A percentile compares a stretch with the other conserved stretches of the same genome.
Conservation (phyloP, 1,140 invertebrate species). For the Homarus americanus region DNA sequence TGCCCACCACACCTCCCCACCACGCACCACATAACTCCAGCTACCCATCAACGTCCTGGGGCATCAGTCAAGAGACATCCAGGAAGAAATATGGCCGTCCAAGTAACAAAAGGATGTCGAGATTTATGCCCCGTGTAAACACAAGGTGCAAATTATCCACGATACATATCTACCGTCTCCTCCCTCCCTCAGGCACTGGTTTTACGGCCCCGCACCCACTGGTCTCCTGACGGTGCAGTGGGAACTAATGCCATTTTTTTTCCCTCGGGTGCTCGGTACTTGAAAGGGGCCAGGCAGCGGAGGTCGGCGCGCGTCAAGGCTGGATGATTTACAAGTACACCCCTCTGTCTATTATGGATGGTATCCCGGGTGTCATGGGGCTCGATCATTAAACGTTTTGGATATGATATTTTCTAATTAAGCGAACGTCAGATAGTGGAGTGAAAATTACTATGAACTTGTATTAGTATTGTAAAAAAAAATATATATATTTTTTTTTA, state of each 20-base stretch:
- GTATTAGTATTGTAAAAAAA: no score
- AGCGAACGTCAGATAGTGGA: no score
- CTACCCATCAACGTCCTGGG: slow-evolving; percentile 40
- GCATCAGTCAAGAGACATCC: slow-evolving; percentile 60
- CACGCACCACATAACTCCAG: background rate
- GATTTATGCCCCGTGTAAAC: slow-evolving; percentile 69
- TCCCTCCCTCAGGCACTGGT: slow-evolving; percentile 11
- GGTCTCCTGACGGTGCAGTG: background rate
- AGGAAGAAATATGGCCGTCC: slow-evolving; percentile 51
- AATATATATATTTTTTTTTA: no score
- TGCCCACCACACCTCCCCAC: slow-evolving; percentile 13
- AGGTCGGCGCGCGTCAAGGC: no score
- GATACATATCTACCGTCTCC: slow-evolving; percentile 52
- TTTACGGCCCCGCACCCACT: slow-evolving; percentile 31
- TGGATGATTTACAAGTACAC: no score
- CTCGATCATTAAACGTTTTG: no score
- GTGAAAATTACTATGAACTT: no score
- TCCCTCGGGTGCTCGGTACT: background rate
- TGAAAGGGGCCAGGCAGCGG: no score
- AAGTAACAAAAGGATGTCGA: slow-evolving; percentile 62
- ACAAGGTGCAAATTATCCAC: slow-evolving; percentile 71
- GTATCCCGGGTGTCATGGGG: no score
- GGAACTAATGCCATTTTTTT: background rate
- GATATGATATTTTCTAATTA: no score
- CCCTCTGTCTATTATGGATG: no score